Conservation (phyloP, 2,888 invertebrate species). For the Watsonalla binaria region DNA sequence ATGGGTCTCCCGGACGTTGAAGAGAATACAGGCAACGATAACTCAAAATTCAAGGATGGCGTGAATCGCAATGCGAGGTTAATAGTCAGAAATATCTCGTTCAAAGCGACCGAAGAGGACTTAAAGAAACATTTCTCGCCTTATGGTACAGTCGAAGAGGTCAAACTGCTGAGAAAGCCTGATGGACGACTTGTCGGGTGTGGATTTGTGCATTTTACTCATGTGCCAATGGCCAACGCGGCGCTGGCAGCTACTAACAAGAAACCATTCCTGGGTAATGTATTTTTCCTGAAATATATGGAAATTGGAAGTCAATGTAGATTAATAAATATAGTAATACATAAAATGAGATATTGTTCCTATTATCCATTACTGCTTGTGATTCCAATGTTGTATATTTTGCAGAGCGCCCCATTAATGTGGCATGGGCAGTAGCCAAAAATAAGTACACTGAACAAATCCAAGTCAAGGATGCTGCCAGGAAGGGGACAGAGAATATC, state of each 20-base stretch:
- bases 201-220: conserved; percentile 91
- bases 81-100: conserved; percentile 83
- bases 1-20: conserved; percentile 38
- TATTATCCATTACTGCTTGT: not conserved
- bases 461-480: conserved; percentile 20
- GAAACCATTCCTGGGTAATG: conserved; percentile 79
- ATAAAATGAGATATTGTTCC: too few relatives aligned
- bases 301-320: too few relatives aligned
- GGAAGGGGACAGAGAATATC: conserved; percentile 21
- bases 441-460: conserved; percentile 77
- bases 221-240: conserved; percentile 87
- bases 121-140: conserved; percentile 83
- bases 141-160: conserved; percentile 87
- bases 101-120: conserved; percentile 85
- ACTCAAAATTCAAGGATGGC: conserved; percentile 44
- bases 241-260: conserved; percentile 85
- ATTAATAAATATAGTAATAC: too few relatives aligned
- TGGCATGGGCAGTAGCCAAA: conserved; percentile 94
- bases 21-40: conserved; percentile 28
- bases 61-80: conserved; percentile 77
- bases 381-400: conserved; percentile 6
- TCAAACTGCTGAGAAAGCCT: conserved; percentile 84
- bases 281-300: not conserved
- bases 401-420: conserved; percentile 81
- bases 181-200: conserved; percentile 91